Base-by-base conservation (phyloP, 2,113 vertebrate species). In the Anseranas semipalmata region DNA sequence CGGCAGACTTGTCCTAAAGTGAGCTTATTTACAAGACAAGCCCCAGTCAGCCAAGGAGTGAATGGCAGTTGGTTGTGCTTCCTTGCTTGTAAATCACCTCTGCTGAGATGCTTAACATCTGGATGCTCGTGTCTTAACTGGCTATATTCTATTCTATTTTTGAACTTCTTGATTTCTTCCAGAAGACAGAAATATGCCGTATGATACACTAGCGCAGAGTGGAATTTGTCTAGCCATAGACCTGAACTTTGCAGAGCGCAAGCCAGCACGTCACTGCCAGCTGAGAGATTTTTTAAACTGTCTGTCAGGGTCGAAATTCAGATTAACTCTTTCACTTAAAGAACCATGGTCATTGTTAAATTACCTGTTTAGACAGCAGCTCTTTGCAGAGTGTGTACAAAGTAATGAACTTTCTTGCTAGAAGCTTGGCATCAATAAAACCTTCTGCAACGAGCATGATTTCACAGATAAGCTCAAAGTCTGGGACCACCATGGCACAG, bases 401-500 rank as follows among this genome's bases (percentile, higher is more conserved):
- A 1, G 98, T 98, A 81, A 98, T 98, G 93, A 98, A 98, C 92
- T 98, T 98, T 27, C 98, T 87, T 62, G 98, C 98, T 60, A 98
- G 96, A 5, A 98, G 96, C n/a, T 97, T 98, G 6, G 98, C 98
- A 0, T 98, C 97, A 4, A 98, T 71, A 66, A 98, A 98, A 30
- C 98, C 98, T 94, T 98, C 98, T 4, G 98, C 98, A 52, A 98
- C 98, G 7, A 98, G 98, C 98, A 98, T 98, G 93, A 98, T 98
- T 89, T 98, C 98, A 2, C 98, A 98, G 91, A 98, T 98, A 14
- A 98, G 92, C 27, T 98, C 98, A 2, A 98, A 98, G 55, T 98
- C 98, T 0, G 98, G 98, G 33, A 98, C 97, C 15, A 98, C 98
- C 98, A 98, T 98, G 5, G 98, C 98, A 0, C 98, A 98, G 76